Base-by-base conservation (phyloP, 2,888 invertebrate genomes). In the Nysson spinosus region DNA sequence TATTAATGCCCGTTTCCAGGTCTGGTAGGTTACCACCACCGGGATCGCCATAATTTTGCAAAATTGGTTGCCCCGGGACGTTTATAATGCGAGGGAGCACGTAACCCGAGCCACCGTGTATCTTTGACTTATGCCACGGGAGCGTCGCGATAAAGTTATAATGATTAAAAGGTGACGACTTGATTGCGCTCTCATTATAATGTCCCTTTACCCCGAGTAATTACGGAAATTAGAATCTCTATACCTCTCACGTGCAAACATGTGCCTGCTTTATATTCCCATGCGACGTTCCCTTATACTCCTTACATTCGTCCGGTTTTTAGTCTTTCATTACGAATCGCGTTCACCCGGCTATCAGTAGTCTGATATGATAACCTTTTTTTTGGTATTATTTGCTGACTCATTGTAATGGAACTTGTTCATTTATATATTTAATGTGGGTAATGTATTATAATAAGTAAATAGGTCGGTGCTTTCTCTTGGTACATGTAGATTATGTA, bases 21-120 rank as follows among this genome's bases (percentile, higher is more conserved):
- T 69, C 46, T 51, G 60, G 55, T 51, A 44, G 20, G 46, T 50
- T 54, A 58, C 61, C 55, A 39, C 12, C 46, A 47, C 26, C 44
- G 34, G 64, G 68, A 64, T 68, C 65, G 76, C 60, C 64, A 55
- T 75, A 72, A 75, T 75, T 75, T 75, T 28, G 55, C 65, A 46
- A 75, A 75, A 75, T 75, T 75, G 66, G 28, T 51, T 22, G 62
- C 61, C 64, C 62, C 28, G 57, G 58, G 69, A 72, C 72, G 69
- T 75, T 72, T 69, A 74, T 72, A 72, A 75, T 54, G 75, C 69
- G 54, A 43, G 19, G 50, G 50, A 20, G 40, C 61, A 46, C 69
- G 67, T 69, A 69, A 69, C 62, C 22, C 56, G 72, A 50, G 62
- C 37, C 40, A 34, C 37, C 54, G 55, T 63, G 61, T 66, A 64